phyloP scores from a whole-genome alignment of 2,797 vertebrate genomes.

The Falco concolor region DNA sequence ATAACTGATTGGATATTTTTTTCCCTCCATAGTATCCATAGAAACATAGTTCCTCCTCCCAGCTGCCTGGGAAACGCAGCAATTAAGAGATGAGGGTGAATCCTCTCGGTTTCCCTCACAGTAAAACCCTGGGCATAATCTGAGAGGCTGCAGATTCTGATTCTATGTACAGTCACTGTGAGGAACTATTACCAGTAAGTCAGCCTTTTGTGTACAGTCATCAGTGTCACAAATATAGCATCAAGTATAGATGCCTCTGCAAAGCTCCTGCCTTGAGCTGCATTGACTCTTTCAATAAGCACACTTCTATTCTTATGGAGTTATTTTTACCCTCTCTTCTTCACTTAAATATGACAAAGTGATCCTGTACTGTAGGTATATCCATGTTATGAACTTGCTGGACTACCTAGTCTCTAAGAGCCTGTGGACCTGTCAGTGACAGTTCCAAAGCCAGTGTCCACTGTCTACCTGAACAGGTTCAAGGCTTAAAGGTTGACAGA shows the following conservation, averaged over 20 bases:
- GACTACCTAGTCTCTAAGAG: neutral
- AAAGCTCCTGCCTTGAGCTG: neutral
- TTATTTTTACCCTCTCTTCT: neutral
- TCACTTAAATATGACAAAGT: neutral
- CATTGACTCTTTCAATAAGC: neutral
- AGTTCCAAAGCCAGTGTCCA: neutral
- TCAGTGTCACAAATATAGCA: neutral
- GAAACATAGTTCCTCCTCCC: neutral
- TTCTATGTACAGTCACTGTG: neutral
- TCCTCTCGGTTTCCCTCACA: neutral
- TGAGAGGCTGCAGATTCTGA: neutral
- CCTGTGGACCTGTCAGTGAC: fast-evolving
- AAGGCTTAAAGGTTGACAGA: neutral
- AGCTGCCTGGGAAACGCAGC: neutral
- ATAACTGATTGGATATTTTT: neutral
- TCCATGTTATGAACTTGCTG: neutral
- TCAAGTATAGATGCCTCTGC: neutral
- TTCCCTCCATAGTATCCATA: neutral
- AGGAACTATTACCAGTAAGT: neutral
- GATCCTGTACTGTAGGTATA: neutral
- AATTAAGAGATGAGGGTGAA: neutral
- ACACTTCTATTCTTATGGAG: neutral
- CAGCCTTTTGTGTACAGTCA: neutral
- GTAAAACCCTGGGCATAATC: neutral
- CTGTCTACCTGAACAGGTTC: neutral